phyloP scores from a whole-genome alignment of 2,113 vertebrate species.

The Macquaria ambigua region DNA sequence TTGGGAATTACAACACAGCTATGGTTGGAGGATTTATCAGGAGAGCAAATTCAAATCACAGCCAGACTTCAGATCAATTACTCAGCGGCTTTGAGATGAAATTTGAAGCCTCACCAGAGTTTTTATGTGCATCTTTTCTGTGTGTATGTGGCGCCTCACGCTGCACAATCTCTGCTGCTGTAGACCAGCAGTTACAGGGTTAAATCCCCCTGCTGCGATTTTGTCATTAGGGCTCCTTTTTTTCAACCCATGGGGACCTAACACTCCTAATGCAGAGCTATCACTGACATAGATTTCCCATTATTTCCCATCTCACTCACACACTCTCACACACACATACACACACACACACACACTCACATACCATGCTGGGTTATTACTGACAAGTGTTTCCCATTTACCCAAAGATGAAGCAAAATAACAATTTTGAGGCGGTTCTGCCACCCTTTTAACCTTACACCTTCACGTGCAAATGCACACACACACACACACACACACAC shows the following conservation, averaged over 20 bases:
- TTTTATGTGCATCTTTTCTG: neutral
- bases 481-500: neutral
- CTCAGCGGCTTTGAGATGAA: conserved; percentile 4
- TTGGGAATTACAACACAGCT: neutral
- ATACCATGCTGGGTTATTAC: conserved; percentile 61
- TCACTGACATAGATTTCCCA: conserved; percentile 76
- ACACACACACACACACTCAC: conserved; percentile 17
- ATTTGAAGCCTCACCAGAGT: neutral
- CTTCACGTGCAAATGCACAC: conserved; percentile 38
- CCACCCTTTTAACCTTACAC: conserved; percentile 73
- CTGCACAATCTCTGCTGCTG: neutral
- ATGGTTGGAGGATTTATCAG: neutral
- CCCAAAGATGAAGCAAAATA: conserved; percentile 67
- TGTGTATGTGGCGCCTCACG: neutral
- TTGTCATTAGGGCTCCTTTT: conserved; percentile 55
- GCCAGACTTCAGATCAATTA: conserved; percentile 7
- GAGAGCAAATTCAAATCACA: neutral
- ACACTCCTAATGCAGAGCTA: conserved; percentile 71
- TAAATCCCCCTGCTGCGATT: conserved; percentile 53
- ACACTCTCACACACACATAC: conserved; percentile 13
- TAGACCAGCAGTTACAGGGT: conserved; percentile 21
- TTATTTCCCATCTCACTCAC: conserved; percentile 63
- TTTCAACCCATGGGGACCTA: conserved; percentile 49
- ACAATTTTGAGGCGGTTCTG: conserved; percentile 45
- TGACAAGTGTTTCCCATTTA: conserved; percentile 76